These are phyloP conservation scores for Eleutherodactylus coqui DNA, from an alignment of 2,797 vertebrate species.

Conservation along the genomic window DNA sequence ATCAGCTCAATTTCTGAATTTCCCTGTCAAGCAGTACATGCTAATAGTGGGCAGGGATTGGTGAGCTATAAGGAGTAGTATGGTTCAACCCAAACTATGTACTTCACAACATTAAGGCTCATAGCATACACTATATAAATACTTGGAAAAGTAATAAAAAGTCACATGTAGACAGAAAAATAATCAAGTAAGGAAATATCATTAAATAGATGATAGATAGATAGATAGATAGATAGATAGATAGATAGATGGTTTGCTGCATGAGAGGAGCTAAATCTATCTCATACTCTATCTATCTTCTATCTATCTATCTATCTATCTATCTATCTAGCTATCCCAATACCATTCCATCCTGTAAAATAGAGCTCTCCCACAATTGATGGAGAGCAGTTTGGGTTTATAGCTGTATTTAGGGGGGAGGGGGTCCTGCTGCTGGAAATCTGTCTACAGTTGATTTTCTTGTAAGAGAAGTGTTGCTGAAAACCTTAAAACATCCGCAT, in stretches of 20 bases:
- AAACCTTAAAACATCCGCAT: conserved; percentile 71
- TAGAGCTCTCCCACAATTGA: conserved; percentile 67
- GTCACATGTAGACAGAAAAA: background rate
- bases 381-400: conserved; percentile 70
- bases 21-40: background rate
- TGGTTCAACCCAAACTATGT: background rate
- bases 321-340: background rate
- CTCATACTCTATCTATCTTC: no score
- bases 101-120: background rate
- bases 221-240: background rate
- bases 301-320: background rate
- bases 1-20: background rate
- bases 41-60: background rate
- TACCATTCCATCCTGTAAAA: background rate
- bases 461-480: conserved; percentile 74
- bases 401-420: conserved; percentile 70
- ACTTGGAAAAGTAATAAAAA: background rate
- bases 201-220: background rate
- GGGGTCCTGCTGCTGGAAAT: conserved; percentile 73
- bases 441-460: conserved; percentile 74
- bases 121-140: background rate
- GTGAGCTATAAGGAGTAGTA: background rate
- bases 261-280: no score
- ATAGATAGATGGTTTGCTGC: background rate
- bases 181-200: background rate